Percentiles rank a stretch among this genome's conserved stretches.
These are phyloP conservation scores for Pleuronectes platessa DNA, from an alignment of 2,113 vertebrate genomes.

Conservation along the genomic window DNA sequence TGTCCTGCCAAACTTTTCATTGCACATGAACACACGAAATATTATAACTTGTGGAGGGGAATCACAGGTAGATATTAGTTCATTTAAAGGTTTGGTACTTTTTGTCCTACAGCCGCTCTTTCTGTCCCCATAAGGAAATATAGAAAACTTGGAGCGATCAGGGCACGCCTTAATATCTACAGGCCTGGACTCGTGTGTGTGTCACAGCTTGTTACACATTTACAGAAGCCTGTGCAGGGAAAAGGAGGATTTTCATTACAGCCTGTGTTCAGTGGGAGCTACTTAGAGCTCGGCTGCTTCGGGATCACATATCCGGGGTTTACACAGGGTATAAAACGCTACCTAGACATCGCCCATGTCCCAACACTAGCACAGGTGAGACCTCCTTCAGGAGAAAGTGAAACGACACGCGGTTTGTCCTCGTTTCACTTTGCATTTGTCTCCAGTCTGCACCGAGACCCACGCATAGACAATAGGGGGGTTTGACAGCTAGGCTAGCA, in stretches of 20 bases:
- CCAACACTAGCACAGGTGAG: no score
- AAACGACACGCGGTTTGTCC: not conserved
- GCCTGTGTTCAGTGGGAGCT: not conserved
- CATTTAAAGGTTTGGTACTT: not conserved
- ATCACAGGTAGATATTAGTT: not conserved
- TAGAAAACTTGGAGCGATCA: not conserved
- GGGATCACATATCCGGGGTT: constrained; percentile 8
- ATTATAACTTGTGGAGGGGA: not conserved
- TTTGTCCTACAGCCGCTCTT: not conserved
- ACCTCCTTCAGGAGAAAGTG: no score
- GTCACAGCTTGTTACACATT: constrained; percentile 19
- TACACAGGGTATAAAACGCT: not conserved
- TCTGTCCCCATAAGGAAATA: not conserved
- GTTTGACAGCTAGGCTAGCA: constrained; percentile 75
- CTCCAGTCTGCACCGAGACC: not conserved
- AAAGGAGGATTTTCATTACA: not conserved
- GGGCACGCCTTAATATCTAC: not conserved
- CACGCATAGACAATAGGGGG: constrained; percentile 62
- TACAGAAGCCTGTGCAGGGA: not conserved
- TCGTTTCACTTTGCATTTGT: constrained; percentile 49
- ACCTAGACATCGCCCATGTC: no score
- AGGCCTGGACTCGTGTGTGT: not conserved
- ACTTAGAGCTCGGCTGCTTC: not conserved
- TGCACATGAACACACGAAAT: not conserved
- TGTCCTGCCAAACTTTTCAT: not conserved